phyloP scores from a whole-genome alignment of 2,797 vertebrate species.

The Manis pentadactyla region DNA sequence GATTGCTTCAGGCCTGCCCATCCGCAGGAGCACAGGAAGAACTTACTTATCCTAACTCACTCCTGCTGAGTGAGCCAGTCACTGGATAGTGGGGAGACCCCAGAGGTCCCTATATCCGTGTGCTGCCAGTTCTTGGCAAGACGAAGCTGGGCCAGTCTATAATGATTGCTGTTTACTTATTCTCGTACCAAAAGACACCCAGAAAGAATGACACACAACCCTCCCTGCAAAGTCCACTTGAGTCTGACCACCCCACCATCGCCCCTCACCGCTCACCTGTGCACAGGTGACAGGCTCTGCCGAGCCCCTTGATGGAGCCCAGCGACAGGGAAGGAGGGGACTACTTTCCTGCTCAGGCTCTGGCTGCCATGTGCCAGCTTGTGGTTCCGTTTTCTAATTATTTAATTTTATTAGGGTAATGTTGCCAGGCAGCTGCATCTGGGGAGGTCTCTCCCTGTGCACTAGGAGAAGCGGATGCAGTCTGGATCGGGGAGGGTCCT shows the following conservation, averaged over 20 bases:
- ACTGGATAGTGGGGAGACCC: neutral
- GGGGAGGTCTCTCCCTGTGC: too few relatives aligned
- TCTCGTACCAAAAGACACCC: neutral
- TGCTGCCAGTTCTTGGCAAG: neutral
- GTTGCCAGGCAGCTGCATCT: too few relatives aligned
- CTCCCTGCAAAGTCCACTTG: too few relatives aligned
- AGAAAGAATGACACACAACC: too few relatives aligned
- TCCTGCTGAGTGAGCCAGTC: neutral
- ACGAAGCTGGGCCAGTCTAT: neutral
- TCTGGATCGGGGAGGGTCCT: too few relatives aligned
- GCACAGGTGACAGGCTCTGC: too few relatives aligned
- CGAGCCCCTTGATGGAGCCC: neutral
- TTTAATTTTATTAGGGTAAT: too few relatives aligned
- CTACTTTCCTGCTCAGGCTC: neutral
- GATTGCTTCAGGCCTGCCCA: neutral
- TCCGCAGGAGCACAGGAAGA: neutral
- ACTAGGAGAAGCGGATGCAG: too few relatives aligned
- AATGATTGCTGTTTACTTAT: neutral
- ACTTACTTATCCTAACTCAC: neutral
- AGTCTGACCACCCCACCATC: neutral
- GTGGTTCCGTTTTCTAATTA: neutral
- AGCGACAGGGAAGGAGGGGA: too few relatives aligned
- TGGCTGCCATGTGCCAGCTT: neutral
- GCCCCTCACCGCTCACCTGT: neutral
- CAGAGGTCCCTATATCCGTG: neutral